Percentiles rank a stretch among this genome's conserved stretches.
These are phyloP conservation scores for Oryzias celebensis DNA, from an alignment of 2,113 vertebrate genomes.

Conservation along the genomic window DNA sequence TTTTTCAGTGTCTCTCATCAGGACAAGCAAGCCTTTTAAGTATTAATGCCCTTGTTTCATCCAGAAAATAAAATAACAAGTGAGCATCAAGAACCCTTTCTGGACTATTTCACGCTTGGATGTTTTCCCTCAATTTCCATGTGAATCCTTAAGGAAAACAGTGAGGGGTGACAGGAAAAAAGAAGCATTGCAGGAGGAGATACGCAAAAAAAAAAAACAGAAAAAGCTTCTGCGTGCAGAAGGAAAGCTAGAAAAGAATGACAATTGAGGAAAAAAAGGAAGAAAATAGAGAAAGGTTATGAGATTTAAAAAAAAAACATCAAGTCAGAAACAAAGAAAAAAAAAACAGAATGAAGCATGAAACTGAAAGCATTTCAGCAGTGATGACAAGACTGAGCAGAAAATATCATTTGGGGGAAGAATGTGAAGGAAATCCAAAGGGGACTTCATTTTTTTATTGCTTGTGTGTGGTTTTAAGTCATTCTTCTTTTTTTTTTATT, in stretches of 20 bases:
- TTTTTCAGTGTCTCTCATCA: conserved; percentile 34
- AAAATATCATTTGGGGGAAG: conserved; percentile 25
- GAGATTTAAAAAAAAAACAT: background rate
- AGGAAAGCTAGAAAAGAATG: background rate
- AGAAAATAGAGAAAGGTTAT: conserved; percentile 1
- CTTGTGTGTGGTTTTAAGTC: background rate
- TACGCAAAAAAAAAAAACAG: conserved; percentile 24
- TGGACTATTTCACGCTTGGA: conserved; percentile 76
- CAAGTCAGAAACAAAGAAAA: background rate
- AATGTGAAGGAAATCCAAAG: conserved; percentile 2
- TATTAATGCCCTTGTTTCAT: conserved; percentile 72
- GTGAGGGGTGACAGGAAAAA: conserved; percentile 32
- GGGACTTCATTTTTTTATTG: no score
- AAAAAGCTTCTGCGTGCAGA: conserved; percentile 30
- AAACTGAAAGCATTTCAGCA: conserved; percentile 2
- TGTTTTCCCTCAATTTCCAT: conserved; percentile 69
- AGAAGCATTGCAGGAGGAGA: conserved; percentile 26
- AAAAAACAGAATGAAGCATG: conserved; percentile 4
- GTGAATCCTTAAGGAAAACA: conserved; percentile 63
- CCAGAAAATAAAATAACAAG: conserved; percentile 74
- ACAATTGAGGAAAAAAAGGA: conserved; percentile 9
- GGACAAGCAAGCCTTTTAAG: conserved; percentile 59
- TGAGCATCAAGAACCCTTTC: conserved; percentile 60
- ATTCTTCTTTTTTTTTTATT: background rate
- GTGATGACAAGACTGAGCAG: conserved; percentile 18